Evolutionary conservation across 2,888 invertebrate genomes (phyloP).

Genomic region (Melinaea marsaeus): DNA sequence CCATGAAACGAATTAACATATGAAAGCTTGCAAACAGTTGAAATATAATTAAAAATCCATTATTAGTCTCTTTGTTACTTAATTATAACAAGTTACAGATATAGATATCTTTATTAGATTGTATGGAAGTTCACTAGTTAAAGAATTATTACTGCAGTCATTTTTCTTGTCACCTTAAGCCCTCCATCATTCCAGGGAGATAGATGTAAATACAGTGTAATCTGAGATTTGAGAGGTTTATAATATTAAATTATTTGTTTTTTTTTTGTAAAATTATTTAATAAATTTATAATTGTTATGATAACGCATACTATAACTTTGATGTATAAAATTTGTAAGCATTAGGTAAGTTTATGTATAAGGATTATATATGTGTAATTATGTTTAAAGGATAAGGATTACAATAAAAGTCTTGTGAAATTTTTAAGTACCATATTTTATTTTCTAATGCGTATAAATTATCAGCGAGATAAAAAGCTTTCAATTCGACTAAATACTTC

Average conservation of each 20-base stretch:
- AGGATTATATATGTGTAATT: neutral
- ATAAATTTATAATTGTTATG: too few species aligned
- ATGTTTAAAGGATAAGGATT: slow-evolving; percentile 9
- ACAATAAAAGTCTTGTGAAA: slow-evolving; percentile 51
- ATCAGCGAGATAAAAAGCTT: slow-evolving; percentile 79
- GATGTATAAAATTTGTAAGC: neutral
- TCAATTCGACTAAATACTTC: slow-evolving; percentile 78
- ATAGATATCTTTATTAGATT: too few species aligned
- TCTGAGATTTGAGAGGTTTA: slow-evolving; percentile 13
- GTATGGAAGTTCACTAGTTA: too few species aligned
- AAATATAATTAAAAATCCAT: too few species aligned
- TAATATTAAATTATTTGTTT: too few species aligned
- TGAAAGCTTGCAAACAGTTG: too few species aligned
- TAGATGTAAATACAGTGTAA: slow-evolving; percentile 9
- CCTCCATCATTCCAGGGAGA: neutral
- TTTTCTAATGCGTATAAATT: slow-evolving; percentile 76
- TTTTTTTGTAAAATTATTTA: too few species aligned
- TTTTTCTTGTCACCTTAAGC: too few species aligned
- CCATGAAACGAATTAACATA: too few species aligned
- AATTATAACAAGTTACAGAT: too few species aligned
- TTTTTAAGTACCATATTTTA: slow-evolving; percentile 59
- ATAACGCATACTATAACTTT: neutral
- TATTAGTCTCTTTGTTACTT: too few species aligned
- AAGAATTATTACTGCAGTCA: neutral
- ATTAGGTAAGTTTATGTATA: neutral